Base-by-base conservation (phyloP, 2,113 vertebrate species). In the Tyrannus savana region DNA sequence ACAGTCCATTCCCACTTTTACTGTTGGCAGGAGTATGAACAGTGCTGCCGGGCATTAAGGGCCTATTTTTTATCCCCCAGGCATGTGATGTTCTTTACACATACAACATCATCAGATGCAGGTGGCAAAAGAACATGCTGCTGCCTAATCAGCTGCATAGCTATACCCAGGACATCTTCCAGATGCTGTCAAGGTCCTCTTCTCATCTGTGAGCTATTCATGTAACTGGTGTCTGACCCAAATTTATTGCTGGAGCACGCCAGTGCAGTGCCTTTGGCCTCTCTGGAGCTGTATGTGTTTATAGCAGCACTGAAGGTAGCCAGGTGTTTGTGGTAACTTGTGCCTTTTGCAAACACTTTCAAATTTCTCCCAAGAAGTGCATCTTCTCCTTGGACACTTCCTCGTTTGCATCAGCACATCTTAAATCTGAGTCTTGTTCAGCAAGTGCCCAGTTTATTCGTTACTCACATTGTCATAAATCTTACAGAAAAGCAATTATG, bases 401-500 rank as follows among this genome's bases (percentile, higher is more conserved):
- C 86, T 96, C 18, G 37, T 97, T 97, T 84, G 59, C 88, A 56
- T 87, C 6, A 11, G 55, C 74, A 85, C 62, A 46, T 80, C 97
- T 97, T 92, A 95, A 94, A 94, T 84, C 49, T 80, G 64, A 87
- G 52, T 71, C 80, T 67, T 74, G 91, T 80, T 76, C 93, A 93
- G 94, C 84, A 91, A 95, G 79, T 73, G 74, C 59, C 89, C 86
- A n/a, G 91, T 96, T 98, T 97, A 85, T 95, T 90, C 13, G 3
- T 96, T 91, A 96, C 93, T 95, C 82, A 75, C 42, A 73, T 63
- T 89, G 88, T 91, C 94, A 94, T 96, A 96, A 97, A 96, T 90
- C 93, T 96, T 80, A 85, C 14, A 73, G n/a, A 78, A 84, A 96
- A 96, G 91, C 58, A 95, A 77, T 90, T 91, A 68, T 55, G 77